Percentiles rank a stretch among this genome's conserved stretches.
Conservation (phyloP, 2,113 vertebrate species). For the Erythrolamprus reginae region DNA sequence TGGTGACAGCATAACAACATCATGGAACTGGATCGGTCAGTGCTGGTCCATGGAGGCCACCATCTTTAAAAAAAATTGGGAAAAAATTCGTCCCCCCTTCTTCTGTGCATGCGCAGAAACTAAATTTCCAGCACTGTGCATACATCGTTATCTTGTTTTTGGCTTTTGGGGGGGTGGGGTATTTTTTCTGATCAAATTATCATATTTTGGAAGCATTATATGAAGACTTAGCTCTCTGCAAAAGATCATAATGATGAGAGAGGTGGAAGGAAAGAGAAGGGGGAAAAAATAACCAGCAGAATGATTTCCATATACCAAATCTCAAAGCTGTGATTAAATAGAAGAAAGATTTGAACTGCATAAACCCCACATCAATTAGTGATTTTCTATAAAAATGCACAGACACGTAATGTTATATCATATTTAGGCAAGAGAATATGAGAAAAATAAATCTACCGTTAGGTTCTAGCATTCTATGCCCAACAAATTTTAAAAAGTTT, state of each 20-base stretch:
- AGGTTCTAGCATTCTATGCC: background rate
- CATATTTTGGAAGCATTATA: background rate
- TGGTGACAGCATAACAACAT: too few relatives aligned
- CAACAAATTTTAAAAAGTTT: slow-evolving; percentile 12
- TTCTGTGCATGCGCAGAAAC: too few relatives aligned
- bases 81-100: too few relatives aligned
- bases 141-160: too few relatives aligned
- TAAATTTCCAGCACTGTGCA: too few relatives aligned
- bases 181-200: background rate
- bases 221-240: background rate
- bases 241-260: background rate
- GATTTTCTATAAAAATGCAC: background rate
- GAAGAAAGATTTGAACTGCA: background rate
- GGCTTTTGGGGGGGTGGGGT: too few relatives aligned
- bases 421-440: background rate
- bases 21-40: too few relatives aligned
- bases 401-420: background rate
- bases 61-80: too few relatives aligned
- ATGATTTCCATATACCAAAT: slow-evolving; percentile 11
- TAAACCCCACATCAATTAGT: background rate
- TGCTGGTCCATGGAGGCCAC: too few relatives aligned
- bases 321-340: slow-evolving; percentile 17
- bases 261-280: background rate
- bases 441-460: too few relatives aligned
- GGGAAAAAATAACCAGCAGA: background rate